Evolutionary conservation across 1,140 invertebrate species (phyloP).

Genomic region (Heliconius eleuchia): DNA sequence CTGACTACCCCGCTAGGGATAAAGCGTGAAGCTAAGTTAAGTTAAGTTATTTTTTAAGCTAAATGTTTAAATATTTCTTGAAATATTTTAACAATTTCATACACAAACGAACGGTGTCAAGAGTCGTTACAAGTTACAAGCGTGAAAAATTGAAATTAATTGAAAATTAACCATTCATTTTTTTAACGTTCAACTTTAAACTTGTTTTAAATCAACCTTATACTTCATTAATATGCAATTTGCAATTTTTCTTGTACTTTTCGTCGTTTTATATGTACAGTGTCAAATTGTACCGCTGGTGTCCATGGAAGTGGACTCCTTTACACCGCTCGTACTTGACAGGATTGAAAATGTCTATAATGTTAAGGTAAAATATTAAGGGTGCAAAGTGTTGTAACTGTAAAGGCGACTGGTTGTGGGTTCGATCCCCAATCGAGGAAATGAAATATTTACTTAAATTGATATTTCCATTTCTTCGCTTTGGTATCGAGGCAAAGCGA

Average conservation of each 20-base stretch:
- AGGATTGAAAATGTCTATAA: background rate
- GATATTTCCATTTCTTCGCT: too few species aligned
- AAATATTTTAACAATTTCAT: background rate
- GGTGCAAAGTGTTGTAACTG: too few species aligned
- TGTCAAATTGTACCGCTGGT: background rate
- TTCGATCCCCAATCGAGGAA: too few species aligned
- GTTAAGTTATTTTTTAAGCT: too few species aligned
- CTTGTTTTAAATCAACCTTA: background rate
- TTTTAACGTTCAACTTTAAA: background rate
- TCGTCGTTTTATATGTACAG: background rate
- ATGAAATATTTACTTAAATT: too few species aligned
- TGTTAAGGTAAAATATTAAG: constrained; percentile 10
- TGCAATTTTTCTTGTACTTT: background rate
- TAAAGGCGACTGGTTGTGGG: too few species aligned
- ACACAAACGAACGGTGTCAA: background rate
- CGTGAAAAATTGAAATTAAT: constrained; percentile 20
- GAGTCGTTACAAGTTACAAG: background rate
- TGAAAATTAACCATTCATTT: constrained; percentile 13
- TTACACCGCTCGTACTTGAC: background rate
- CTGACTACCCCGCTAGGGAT: too few species aligned
- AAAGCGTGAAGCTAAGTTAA: too few species aligned
- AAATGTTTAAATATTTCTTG: background rate
- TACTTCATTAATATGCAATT: background rate
- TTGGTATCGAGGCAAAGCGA: too few species aligned
- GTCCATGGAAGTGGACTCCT: constrained; percentile 2